Evolutionary conservation across 2,113 vertebrate species (phyloP), one percentile per base, ranked within the genome.

Genomic region (Erythrocebus patas): DNA sequence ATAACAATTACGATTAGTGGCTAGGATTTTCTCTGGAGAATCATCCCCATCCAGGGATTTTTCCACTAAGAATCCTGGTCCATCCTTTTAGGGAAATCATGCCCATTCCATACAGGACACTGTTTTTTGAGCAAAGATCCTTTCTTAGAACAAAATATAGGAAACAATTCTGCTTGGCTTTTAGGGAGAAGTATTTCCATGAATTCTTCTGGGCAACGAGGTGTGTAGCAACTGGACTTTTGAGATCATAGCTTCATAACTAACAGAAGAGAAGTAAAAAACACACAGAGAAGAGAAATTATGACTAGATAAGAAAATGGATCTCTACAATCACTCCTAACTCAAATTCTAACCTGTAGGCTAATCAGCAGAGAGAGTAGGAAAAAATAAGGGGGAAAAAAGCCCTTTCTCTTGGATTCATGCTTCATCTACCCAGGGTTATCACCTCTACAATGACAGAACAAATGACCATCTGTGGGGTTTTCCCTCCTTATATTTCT

Each of bases 91-190:
- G 35, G 40, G 7, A 25, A 96, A 48, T 61, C 50, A 25, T 85
- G 30, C 55, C 45, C 48, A 70, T 57, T 93, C 55, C n/a, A 80
- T 30, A 86, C 13, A 84, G 18, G 43, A 81, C 12, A 50, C n/a
- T 13, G 7, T 22, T 40, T 90, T 91, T 88, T 96, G n/a, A 86
- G 12, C 73, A 75, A 93, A 92, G 13, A 11, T 38, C 38, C 52
- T 95, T 96, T 90, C 82, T 75, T 90, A 85, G 75, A 94, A 78
- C 27, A 57, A 84, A 70, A 17, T 38, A 12, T 72, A 70, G 86
- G 55, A 88, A 55, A 80, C 1, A 59, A 35, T 86, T 88, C 76
- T 85, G 40, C 4, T 81, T 61, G 48, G 16, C 45, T 68, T 78
- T 82, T 75, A 48, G 25, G 43, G 30, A 79, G 32, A 52, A 93